phyloP scores from a whole-genome alignment of 2,797 vertebrate species.

The Amphiprion clarkii region DNA sequence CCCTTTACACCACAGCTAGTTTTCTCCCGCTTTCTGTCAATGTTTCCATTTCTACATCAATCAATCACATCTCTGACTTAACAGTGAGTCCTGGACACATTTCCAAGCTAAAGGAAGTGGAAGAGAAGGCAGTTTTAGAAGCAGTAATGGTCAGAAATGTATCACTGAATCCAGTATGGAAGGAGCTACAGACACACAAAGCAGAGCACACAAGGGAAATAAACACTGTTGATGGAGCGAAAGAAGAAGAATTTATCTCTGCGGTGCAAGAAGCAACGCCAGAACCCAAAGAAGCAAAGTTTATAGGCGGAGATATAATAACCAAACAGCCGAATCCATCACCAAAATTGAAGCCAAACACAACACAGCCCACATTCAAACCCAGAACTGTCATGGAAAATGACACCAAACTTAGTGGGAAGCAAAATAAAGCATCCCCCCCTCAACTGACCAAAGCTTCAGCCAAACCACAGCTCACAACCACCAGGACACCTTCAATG shows the following conservation, averaged over 20 bases:
- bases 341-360: constrained; percentile 22
- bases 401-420: constrained; percentile 18
- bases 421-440: constrained; percentile 36
- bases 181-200: constrained; percentile 41
- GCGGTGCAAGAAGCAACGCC: constrained; percentile 5
- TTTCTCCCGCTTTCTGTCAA: constrained; percentile 1
- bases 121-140: constrained; percentile 37
- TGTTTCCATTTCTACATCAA: background rate
- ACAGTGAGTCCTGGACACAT: constrained; percentile 33
- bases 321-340: constrained; percentile 8
- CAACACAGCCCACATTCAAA: background rate
- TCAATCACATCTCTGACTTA: constrained; percentile 24
- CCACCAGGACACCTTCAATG: constrained; percentile 4
- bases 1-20: background rate
- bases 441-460: constrained; percentile 20
- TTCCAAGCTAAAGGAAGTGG: constrained; percentile 30
- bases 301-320: constrained; percentile 23
- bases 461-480: constrained; percentile 6
- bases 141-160: constrained; percentile 1
- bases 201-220: constrained; percentile 15
- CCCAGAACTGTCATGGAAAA: constrained; percentile 31
- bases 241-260: constrained; percentile 15
- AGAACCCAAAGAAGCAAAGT: constrained; percentile 27
- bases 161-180: constrained; percentile 19
- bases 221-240: constrained; percentile 5